A percentile compares a stretch with the other conserved stretches of the same genome.
These are phyloP conservation scores for Clavelina lepadiformis DNA, from an alignment of 23 tunicate species.

Conservation along the genomic window DNA sequence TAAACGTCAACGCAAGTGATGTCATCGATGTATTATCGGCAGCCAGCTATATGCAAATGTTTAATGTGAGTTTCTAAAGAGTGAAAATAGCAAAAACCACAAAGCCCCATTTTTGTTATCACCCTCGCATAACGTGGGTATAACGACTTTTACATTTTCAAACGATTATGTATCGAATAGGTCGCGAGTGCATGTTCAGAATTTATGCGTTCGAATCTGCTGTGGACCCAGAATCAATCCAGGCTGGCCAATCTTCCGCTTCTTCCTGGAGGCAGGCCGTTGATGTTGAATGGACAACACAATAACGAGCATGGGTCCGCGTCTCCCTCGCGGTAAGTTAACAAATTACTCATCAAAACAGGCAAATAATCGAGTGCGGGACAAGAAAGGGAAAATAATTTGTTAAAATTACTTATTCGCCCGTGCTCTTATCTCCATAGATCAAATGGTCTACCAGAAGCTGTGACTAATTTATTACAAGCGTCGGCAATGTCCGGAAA, in stretches of 20 bases:
- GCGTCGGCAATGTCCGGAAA: conserved; percentile 32
- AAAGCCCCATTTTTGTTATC: background rate
- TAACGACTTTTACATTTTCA: too few relatives aligned
- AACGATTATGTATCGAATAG: too few relatives aligned
- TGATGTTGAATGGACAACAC: conserved; percentile 14
- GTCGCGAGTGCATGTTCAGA: conserved; percentile 84
- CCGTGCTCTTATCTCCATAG: too few relatives aligned
- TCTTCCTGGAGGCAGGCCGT: conserved; percentile 27
- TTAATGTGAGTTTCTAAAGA: conserved; percentile 59
- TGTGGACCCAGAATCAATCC: conserved; percentile 35
- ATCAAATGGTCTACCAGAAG: conserved; percentile 55
- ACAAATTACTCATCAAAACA: too few relatives aligned
- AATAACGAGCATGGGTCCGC: conserved; percentile 17
- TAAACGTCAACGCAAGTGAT: conserved; percentile 73
- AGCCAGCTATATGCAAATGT: conserved; percentile 95
- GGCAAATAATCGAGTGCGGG: too few relatives aligned
- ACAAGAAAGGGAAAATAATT: too few relatives aligned
- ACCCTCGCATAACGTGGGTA: too few relatives aligned
- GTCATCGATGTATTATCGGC: conserved; percentile 94
- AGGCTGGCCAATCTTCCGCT: conserved; percentile 32
- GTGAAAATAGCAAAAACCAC: background rate
- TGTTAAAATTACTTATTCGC: too few relatives aligned
- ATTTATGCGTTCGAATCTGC: conserved; percentile 71
- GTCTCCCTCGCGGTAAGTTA: too few relatives aligned
- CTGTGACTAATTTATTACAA: conserved; percentile 48